phyloP scores from a whole-genome alignment of 2,888 invertebrate genomes.

The Ptilodon capucinus region DNA sequence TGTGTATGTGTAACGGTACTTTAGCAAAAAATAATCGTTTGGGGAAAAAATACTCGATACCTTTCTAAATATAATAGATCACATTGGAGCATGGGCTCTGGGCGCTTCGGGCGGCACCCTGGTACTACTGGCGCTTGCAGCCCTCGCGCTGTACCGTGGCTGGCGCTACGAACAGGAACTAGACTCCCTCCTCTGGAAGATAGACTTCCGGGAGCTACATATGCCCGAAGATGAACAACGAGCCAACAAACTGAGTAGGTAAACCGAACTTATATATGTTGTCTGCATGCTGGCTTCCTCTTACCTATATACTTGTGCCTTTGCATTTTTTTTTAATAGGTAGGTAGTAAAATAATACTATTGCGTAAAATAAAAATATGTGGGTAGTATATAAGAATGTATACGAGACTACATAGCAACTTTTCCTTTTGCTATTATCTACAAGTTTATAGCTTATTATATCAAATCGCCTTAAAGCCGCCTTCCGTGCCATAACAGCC shows the following conservation, averaged over 20 bases:
- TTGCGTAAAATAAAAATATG: no score
- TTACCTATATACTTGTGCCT: conserved; percentile 1
- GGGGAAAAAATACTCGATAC: no score
- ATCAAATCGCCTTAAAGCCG: not conserved
- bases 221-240: conserved; percentile 79
- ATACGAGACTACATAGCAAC: no score
- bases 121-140: conserved; percentile 87
- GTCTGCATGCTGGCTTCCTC: conserved; percentile 54
- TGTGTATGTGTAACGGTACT: no score
- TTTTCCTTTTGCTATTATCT: no score
- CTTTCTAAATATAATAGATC: no score
- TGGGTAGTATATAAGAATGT: no score
- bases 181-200: conserved; percentile 96
- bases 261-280: conserved; percentile 72
- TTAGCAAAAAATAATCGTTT: no score
- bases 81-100: conserved; percentile 91
- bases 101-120: conserved; percentile 91
- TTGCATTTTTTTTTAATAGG: no score
- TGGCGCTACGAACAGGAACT: conserved; percentile 97
- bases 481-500: not conserved
- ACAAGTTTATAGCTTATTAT: no score
- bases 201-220: conserved; percentile 95
- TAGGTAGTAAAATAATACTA: no score
- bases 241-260: conserved; percentile 81
- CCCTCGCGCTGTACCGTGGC: conserved; percentile 91